A percentile compares a stretch with the other conserved stretches of the same genome.
Conservation (phyloP, 2,888 invertebrate species). For the Catotricha subobsoleta region DNA sequence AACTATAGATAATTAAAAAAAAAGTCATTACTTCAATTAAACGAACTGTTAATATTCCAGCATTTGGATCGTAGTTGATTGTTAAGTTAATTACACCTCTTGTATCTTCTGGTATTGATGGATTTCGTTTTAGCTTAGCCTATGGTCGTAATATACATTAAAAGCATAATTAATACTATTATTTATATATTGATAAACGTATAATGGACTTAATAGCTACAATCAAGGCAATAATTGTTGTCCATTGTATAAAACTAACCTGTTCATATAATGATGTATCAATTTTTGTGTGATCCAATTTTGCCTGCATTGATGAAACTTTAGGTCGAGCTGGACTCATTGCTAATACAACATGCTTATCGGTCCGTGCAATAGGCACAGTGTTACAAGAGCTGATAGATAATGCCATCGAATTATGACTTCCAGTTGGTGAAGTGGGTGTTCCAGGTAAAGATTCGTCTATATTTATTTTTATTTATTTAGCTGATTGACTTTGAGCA, state of each 20-base stretch:
- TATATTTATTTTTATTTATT: slow-evolving; percentile 6
- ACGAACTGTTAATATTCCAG: slow-evolving; percentile 41
- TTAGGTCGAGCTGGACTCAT: slow-evolving; percentile 31
- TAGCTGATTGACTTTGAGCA: no score
- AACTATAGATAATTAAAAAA: no score
- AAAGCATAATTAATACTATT: no score
- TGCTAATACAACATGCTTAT: slow-evolving; percentile 37
- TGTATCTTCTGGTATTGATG: slow-evolving; percentile 29
- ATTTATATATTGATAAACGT: no score
- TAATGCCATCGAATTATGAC: slow-evolving; percentile 27
- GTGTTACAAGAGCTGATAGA: slow-evolving; percentile 21
- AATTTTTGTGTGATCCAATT: slow-evolving; percentile 43
- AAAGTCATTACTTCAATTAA: slow-evolving; percentile 38
- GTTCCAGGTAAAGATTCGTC: slow-evolving; percentile 31
- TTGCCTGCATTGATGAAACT: slow-evolving; percentile 41
- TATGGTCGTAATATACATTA: no score
- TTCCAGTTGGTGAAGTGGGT: slow-evolving; percentile 30
- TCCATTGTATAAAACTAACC: slow-evolving; percentile 19
- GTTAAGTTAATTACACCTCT: slow-evolving; percentile 44
- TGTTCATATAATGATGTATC: slow-evolving; percentile 38
- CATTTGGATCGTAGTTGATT: slow-evolving; percentile 41
- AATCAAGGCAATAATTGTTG: no score
- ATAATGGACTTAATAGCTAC: no score
- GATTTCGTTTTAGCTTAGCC: slow-evolving; percentile 15
- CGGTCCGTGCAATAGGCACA: slow-evolving; percentile 31